Evolutionary conservation across 2,888 invertebrate species (phyloP).

Genomic region (Drosophila leonis): DNA sequence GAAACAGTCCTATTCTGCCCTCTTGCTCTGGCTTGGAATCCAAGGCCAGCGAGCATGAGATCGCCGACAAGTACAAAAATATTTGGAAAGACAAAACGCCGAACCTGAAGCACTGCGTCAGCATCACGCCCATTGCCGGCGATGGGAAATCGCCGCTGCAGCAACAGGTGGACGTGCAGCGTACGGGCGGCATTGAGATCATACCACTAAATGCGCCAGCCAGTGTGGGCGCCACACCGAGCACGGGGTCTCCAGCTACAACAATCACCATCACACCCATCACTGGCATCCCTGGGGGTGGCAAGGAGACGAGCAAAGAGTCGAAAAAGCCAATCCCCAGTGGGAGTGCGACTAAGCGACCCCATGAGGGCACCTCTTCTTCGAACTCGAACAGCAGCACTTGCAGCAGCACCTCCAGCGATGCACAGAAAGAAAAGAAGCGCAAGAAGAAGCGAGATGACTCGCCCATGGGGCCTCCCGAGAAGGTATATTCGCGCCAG

Average conservation of each 20-base stretch:
- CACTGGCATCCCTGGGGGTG: constrained; percentile 86
- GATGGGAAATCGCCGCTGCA: constrained; percentile 42
- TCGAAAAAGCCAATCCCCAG: constrained; percentile 50
- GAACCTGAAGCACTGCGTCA: constrained; percentile 82
- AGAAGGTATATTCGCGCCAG: constrained; percentile 90
- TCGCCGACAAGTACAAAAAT: constrained; percentile 84
- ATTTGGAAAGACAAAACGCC: constrained; percentile 85
- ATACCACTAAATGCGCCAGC: constrained; percentile 89
- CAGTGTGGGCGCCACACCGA: constrained; percentile 84
- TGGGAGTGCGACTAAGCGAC: constrained; percentile 54
- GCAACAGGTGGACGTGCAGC: constrained; percentile 74
- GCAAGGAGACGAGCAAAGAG: constrained; percentile 58
- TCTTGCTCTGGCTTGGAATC: constrained; percentile 34
- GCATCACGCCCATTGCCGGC: constrained; percentile 83
- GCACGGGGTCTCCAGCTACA: constrained; percentile 87
- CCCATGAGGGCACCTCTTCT: constrained; percentile 56
- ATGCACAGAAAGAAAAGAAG: constrained; percentile 88
- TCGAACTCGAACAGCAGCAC: constrained; percentile 36
- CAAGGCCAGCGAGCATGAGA: constrained; percentile 75
- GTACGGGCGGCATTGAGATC: constrained; percentile 89
- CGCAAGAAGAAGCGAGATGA: constrained; percentile 92
- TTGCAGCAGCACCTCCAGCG: constrained; percentile 41
- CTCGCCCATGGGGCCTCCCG: constrained; percentile 88
- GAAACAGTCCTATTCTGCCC: constrained; percentile 21
- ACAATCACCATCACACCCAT: constrained; percentile 96